Conservation (phyloP, 2,797 vertebrate species). For the Fringilla coelebs region DNA sequence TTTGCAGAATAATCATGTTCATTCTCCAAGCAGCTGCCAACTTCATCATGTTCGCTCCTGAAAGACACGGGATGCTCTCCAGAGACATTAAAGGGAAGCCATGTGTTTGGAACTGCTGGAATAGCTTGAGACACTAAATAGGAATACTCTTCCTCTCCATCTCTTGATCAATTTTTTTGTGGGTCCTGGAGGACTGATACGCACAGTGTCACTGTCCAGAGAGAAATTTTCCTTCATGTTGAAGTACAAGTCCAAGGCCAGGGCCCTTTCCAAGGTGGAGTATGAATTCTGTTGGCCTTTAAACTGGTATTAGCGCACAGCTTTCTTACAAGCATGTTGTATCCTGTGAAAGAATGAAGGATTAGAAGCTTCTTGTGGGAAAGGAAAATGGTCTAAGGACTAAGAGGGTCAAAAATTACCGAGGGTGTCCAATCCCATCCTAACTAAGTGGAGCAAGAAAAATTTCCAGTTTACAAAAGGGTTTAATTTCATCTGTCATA, state of each 20-base stretch:
- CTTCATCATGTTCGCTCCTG: background rate
- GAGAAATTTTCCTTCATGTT: background rate
- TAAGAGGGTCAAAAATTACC: background rate
- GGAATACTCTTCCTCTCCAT: background rate
- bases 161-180: background rate
- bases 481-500: background rate
- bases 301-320: background rate
- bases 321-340: background rate
- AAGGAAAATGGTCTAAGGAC: rapidly evolving
- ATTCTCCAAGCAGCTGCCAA: background rate
- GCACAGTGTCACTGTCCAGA: background rate
- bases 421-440: background rate
- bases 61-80: background rate
- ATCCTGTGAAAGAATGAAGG: background rate
- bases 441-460: background rate
- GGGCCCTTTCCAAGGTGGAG: background rate
- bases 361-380: background rate
- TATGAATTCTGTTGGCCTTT: background rate
- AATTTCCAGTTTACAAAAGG: background rate
- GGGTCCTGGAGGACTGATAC: background rate
- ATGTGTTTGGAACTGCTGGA: background rate
- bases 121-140: background rate
- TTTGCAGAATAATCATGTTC: background rate
- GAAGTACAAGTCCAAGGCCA: background rate
- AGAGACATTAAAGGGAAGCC: background rate